These are phyloP conservation scores for Laterallus jamaicensis DNA, from an alignment of 2,113 vertebrate genomes.

Conservation along the genomic window DNA sequence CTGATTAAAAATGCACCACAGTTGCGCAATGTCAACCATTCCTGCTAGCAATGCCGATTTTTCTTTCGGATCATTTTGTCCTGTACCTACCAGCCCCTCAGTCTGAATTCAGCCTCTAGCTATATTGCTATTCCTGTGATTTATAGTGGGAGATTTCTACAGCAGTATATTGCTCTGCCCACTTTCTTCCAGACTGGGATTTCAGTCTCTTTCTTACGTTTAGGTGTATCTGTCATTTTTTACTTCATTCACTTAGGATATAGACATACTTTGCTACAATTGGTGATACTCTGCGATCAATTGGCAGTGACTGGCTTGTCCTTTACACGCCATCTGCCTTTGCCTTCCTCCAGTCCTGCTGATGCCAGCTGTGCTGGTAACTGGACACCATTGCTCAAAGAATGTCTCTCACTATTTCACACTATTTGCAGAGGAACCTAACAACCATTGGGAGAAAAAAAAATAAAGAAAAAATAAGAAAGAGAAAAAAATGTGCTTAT, in stretches of 20 bases:
- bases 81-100: not conserved
- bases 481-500: not conserved
- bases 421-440: not conserved
- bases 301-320: not conserved
- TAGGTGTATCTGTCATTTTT: not conserved
- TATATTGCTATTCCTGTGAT: conserved; percentile 6
- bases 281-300: not conserved
- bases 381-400: not conserved
- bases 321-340: conserved; percentile 31
- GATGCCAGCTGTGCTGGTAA: not conserved
- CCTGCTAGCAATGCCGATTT: not conserved
- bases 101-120: not conserved
- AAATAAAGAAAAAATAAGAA: not conserved
- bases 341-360: not conserved
- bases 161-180: not conserved
- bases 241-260: not conserved
- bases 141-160: conserved; percentile 17
- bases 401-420: not conserved
- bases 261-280: not conserved
- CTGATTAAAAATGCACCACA: not conserved
- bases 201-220: not conserved
- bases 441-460: not conserved
- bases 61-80: not conserved
- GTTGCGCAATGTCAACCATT: not conserved
- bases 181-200: not conserved